Evolutionary conservation across 1,140 invertebrate genomes (phyloP).

Genomic region (Ceratina australensis): DNA sequence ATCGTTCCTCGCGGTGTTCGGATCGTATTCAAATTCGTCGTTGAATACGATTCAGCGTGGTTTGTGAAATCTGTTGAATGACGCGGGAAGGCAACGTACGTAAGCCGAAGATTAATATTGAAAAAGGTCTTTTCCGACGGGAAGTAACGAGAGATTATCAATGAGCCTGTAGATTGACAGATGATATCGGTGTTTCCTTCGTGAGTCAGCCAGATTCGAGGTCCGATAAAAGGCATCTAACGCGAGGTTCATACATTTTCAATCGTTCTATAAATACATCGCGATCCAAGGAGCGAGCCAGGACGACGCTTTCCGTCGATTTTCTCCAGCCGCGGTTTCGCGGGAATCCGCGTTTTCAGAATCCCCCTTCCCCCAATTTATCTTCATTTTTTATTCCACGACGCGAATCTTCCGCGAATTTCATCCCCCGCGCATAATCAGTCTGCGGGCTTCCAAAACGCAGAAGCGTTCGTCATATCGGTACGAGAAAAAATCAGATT

Average conservation of each 20-base stretch:
- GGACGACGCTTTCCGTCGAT: slow-evolving; percentile 16
- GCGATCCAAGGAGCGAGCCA: slow-evolving; percentile 19
- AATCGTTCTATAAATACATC: slow-evolving; percentile 54
- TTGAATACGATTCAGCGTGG: too few species aligned
- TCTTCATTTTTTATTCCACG: neutral
- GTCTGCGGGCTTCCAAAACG: too few species aligned
- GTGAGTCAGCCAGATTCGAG: slow-evolving; percentile 38
- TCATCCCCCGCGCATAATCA: neutral
- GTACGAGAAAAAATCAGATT: too few species aligned
- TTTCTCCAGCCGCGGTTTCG: neutral
- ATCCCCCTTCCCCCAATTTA: slow-evolving; percentile 7
- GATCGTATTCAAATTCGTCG: too few species aligned
- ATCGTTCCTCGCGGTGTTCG: too few species aligned
- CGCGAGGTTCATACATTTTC: slow-evolving; percentile 64
- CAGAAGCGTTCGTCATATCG: too few species aligned
- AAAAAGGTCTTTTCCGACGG: neutral
- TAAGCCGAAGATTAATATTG: neutral
- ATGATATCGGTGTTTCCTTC: slow-evolving; percentile 35
- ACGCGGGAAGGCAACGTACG: neutral
- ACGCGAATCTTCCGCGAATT: neutral
- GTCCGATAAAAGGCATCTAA: slow-evolving; percentile 56
- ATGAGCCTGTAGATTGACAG: slow-evolving; percentile 3
- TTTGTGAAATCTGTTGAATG: too few species aligned
- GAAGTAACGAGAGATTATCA: neutral
- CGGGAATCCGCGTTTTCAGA: slow-evolving; percentile 39